Conservation (phyloP, 2,888 invertebrate genomes). For the Himalopsyche japonica region DNA sequence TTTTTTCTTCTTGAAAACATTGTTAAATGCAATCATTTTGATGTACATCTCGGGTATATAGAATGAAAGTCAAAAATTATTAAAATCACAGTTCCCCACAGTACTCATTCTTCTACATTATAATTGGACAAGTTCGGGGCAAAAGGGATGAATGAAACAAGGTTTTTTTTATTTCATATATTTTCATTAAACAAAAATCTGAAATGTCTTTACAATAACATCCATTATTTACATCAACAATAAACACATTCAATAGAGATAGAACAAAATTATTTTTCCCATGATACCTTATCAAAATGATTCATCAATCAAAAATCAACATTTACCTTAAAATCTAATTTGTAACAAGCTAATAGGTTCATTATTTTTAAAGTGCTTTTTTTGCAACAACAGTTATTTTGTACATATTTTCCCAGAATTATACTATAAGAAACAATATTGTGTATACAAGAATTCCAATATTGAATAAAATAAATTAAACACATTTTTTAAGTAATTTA, state of each 20-base stretch:
- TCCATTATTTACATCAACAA: slow-evolving; percentile 30
- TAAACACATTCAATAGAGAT: not conserved
- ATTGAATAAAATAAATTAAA: no score
- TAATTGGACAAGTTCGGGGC: no score
- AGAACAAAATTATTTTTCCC: not conserved
- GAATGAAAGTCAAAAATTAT: no score
- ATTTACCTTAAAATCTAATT: not conserved
- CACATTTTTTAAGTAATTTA: no score
- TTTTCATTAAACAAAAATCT: slow-evolving; percentile 18
- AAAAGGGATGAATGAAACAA: not conserved
- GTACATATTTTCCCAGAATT: not conserved
- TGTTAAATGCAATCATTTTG: no score
- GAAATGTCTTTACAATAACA: slow-evolving; percentile 10
- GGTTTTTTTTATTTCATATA: not conserved
- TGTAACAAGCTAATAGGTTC: not conserved
- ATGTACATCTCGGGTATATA: no score
- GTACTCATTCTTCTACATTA: no score
- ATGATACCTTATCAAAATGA: not conserved
- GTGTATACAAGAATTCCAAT: no score
- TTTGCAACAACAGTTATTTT: not conserved
- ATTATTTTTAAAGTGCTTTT: not conserved
- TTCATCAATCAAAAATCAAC: not conserved
- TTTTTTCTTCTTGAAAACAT: no score
- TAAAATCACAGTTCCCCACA: no score
- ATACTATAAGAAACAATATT: no score